Conservation (phyloP, 2,797 vertebrate genomes). For the Enoplosus armatus region DNA sequence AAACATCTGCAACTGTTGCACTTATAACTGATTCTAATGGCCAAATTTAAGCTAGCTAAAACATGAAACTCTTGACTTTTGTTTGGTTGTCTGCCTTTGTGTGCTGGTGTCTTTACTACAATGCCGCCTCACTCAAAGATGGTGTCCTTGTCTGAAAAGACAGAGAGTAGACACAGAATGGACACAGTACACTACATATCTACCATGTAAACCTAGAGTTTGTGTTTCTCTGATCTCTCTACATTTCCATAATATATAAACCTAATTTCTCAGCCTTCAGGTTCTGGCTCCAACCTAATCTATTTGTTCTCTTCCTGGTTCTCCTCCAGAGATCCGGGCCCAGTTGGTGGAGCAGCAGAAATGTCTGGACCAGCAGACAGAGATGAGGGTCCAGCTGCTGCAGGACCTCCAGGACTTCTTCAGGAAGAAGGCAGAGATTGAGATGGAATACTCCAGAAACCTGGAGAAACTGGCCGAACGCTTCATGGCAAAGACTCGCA, state of each 20-base stretch:
- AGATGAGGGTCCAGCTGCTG: conserved; percentile 97
- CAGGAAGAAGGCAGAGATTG: conserved; percentile 98
- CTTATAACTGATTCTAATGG: neutral
- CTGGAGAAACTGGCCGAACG: conserved; percentile 97
- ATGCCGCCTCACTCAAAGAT: neutral
- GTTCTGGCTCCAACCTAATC: conserved; percentile 24
- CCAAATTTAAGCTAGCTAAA: neutral
- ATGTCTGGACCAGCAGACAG: conserved; percentile 98
- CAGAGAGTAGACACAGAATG: neutral
- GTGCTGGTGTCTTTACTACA: neutral
- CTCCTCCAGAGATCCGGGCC: conserved; percentile 91
- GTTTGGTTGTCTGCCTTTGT: neutral
- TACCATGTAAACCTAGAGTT: neutral
- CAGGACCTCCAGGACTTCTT: conserved; percentile 99
- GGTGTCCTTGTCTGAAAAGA: neutral
- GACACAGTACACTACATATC: neutral
- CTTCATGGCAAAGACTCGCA: conserved; percentile 99
- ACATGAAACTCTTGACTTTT: neutral
- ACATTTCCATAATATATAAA: neutral
- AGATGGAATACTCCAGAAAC: conserved; percentile 98
- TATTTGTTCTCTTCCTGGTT: conserved; percentile 57
- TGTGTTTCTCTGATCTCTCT: neutral
- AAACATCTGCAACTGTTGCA: neutral
- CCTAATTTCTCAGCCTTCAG: neutral
- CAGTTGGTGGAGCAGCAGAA: conserved; percentile 98